phyloP scores from a whole-genome alignment of 2,113 vertebrate genomes.

The Centropristis striata region DNA sequence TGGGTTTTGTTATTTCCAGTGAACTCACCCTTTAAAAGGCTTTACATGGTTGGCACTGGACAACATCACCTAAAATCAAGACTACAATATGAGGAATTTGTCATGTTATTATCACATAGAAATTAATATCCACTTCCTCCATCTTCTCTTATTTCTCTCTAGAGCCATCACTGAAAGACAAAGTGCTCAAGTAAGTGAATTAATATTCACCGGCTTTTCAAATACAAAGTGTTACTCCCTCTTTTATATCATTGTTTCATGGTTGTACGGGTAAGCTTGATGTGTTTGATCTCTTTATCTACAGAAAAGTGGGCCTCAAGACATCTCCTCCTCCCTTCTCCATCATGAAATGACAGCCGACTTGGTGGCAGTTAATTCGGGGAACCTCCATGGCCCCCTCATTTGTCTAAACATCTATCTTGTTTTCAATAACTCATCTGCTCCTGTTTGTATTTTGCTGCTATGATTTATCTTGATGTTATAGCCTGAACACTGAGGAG shows the following conservation, averaged over 20 bases:
- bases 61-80: background rate
- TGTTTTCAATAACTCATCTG: background rate
- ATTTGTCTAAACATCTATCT: background rate
- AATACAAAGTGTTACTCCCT: slow-evolving; percentile 11
- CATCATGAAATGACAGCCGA: slow-evolving; percentile 70
- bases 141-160: slow-evolving; percentile 17
- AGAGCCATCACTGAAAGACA: slow-evolving; percentile 78
- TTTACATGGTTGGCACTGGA: background rate
- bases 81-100: background rate
- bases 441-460: slow-evolving; percentile 21
- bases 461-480: background rate
- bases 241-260: background rate
- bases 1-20: background rate
- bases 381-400: background rate
- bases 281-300: slow-evolving; percentile 12
- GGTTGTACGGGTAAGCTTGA: background rate
- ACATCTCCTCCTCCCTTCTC: slow-evolving; percentile 74
- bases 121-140: no score
- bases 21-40: background rate
- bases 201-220: background rate
- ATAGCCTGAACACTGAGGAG: background rate
- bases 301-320: slow-evolving; percentile 75
- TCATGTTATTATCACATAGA: background rate
- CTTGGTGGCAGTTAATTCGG: background rate
- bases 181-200: slow-evolving; percentile 79